Percentiles rank a stretch among this genome's conserved stretches.
Conservation (phyloP, 1,140 invertebrate genomes). For the Meteorus sp. region DNA sequence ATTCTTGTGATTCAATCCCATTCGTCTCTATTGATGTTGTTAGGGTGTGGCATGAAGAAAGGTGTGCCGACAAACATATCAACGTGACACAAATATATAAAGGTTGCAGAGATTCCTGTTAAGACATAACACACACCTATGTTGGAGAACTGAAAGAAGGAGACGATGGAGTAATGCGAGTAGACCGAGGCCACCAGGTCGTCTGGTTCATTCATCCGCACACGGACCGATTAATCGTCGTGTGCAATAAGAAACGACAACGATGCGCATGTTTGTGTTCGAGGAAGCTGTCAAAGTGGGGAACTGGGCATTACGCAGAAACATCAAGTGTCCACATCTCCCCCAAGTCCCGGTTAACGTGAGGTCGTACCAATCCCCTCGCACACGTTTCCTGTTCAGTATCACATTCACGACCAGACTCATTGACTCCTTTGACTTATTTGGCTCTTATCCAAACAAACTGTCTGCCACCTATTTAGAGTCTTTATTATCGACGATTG, state of each 20-base stretch:
- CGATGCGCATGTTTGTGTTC: no score
- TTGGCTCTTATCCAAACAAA: not conserved
- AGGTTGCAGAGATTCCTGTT: not conserved
- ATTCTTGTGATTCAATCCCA: not conserved
- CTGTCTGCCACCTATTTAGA: not conserved
- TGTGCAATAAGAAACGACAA: not conserved
- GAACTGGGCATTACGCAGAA: slow-evolving; percentile 3
- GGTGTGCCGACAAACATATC: not conserved
- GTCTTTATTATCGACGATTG: not conserved
- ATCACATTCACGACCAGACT: not conserved
- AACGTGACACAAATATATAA: not conserved
- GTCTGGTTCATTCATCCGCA: slow-evolving; percentile 26
- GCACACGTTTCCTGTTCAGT: no score
- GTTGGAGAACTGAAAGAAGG: no score
- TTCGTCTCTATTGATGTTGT: not conserved
- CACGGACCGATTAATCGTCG: slow-evolving; percentile 14
- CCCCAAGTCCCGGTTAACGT: slow-evolving; percentile 5
- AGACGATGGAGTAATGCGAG: slow-evolving; percentile 8
- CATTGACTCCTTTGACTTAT: not conserved
- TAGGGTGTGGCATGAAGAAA: slow-evolving; percentile 5
- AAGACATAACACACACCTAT: not conserved
- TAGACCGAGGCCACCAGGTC: slow-evolving; percentile 19
- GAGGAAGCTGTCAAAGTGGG: not conserved
- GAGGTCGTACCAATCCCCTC: not conserved
- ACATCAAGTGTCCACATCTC: not conserved